A percentile compares a stretch with the other conserved stretches of the same genome.
These are phyloP conservation scores for Propithecus deckenii DNA, from an alignment of 2,797 vertebrate species.

Conservation along the genomic window DNA sequence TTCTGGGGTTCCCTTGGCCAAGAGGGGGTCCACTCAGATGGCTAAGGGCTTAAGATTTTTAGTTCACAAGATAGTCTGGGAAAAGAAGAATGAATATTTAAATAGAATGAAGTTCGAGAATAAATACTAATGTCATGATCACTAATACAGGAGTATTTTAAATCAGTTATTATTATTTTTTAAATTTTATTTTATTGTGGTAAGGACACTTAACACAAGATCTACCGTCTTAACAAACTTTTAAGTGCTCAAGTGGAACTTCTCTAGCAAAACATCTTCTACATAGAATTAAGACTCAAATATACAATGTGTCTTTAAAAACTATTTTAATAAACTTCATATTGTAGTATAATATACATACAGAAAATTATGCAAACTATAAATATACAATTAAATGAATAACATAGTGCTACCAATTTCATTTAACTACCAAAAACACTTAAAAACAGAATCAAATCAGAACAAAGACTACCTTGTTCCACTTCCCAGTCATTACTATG, in stretches of 20 bases:
- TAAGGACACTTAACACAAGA: not conserved
- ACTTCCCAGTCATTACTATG: not conserved
- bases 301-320: not conserved
- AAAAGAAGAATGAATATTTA: constrained; percentile 62
- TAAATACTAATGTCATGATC: constrained; percentile 56
- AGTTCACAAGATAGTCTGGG: constrained; percentile 47
- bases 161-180: constrained; percentile 68
- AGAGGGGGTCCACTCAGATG: not conserved
- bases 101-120: not conserved
- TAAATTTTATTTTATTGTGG: constrained; percentile 7
- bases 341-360: not conserved
- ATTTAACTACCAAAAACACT: not conserved
- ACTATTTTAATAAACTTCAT: not conserved
- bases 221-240: not conserved
- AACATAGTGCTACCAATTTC: not conserved
- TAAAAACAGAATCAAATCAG: not conserved
- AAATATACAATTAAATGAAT: not conserved
- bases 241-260: not conserved
- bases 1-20: not conserved
- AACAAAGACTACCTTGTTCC: not conserved
- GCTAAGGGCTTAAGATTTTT: not conserved
- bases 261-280: not conserved
- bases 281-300: not conserved
- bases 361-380: not conserved
- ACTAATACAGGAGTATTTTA: constrained; percentile 40